A percentile compares a stretch with the other conserved stretches of the same genome.
phyloP scores from a whole-genome alignment of 2,797 vertebrate genomes.

The Toxotes lorentzi region DNA sequence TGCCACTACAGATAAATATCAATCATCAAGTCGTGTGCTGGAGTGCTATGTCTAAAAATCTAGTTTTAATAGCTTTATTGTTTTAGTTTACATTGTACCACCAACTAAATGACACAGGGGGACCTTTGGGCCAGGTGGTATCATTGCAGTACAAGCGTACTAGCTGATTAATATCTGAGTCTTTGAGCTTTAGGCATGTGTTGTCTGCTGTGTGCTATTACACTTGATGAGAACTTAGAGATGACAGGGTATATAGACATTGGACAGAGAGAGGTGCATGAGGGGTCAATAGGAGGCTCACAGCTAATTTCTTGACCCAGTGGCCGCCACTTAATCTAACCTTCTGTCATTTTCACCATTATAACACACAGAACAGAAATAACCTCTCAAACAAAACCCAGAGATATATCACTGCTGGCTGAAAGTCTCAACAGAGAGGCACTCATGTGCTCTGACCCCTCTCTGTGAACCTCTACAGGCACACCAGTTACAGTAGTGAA shows the following conservation, averaged over 20 bases:
- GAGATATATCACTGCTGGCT: neutral
- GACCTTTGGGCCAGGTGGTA: neutral
- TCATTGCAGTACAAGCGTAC: neutral
- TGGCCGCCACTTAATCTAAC: neutral
- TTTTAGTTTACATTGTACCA: neutral
- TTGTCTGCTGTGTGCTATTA: slow-evolving; percentile 15
- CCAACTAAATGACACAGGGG: neutral
- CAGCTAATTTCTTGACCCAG: neutral
- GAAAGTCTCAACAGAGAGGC: slow-evolving; percentile 39
- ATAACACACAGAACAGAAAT: slow-evolving; percentile 5
- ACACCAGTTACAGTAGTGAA: slow-evolving; percentile 26
- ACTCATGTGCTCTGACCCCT: slow-evolving; percentile 52
- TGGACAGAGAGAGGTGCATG: neutral
- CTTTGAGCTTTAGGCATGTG: neutral
- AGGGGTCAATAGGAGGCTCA: neutral
- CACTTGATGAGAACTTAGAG: neutral
- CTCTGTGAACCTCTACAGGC: slow-evolving; percentile 33
- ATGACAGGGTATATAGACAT: neutral
- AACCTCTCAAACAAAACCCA: neutral
- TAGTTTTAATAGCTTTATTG: neutral
- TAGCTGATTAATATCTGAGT: neutral
- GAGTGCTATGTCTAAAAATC: neutral
- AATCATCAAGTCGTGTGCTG: neutral
- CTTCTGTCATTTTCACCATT: slow-evolving; percentile 18
- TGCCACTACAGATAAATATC: too few relatives aligned